Evolutionary conservation across 2,888 invertebrate genomes (phyloP), one percentile per base, ranked within the genome.

Genomic region (Branchellion lobata): DNA sequence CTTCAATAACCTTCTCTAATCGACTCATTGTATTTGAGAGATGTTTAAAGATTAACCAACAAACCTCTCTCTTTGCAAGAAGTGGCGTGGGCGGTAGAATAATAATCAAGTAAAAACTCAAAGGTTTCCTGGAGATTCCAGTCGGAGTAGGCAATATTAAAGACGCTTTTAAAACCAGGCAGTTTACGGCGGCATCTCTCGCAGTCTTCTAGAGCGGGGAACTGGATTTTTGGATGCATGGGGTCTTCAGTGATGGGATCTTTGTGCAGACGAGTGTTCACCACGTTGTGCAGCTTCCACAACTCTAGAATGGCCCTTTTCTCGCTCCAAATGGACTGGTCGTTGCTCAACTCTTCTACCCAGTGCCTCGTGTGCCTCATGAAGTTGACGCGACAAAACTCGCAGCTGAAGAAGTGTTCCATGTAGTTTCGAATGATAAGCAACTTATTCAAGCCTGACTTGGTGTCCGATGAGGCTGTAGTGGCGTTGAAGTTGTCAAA

Each of bases 401-500:
- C 90, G 86, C 99, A 99, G 1, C 96, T 94, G 88, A 99, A 96
- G 89, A 95, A 99, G 87, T 94, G 87, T 85, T 92, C 92, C 24
- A 98, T 91, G 86, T 95, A 98, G 0, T 92, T 93, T 85, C 93
- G 91, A 90, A 98, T 93, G 0, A 93, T 92, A 83, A 90, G 65
- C 14, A 76, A 34, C 24, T 31, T 76, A 31, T 76, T 31, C 36
- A 76, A n/a, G 21, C 76, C 76, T n/a, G 53, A 5, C 27, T 33
- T 57, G 21, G 57, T 24, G 24, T 57, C 61, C 5, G n/a, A 14
- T 57, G 5, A 5, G 3, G 5, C 61, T 57, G 21, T 3, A 57
- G 3, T n/a, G 61, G 5, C 21, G 24, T 8, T 40, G 40, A 14
- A 14, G 5, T 40, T 40, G 14, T 40, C 14, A 14, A 40, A n/a